A percentile compares a stretch with the other conserved stretches of the same genome.
These are phyloP conservation scores for Tyrannus savana DNA, from an alignment of 2,113 vertebrate species.

Conservation along the genomic window DNA sequence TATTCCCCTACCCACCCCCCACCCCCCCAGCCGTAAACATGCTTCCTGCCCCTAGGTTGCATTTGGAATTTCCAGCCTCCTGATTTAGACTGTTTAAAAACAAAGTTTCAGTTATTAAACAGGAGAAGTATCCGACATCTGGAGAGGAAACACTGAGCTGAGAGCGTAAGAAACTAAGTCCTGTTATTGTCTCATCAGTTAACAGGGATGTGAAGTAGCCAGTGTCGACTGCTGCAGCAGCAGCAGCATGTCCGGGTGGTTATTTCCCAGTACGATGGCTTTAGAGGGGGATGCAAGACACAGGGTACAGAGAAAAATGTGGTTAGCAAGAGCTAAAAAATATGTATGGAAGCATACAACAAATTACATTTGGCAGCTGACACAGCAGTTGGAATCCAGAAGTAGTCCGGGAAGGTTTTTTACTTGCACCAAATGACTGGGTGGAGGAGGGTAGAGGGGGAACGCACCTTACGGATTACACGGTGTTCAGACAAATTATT, in stretches of 20 bases:
- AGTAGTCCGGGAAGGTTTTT: conserved; percentile 65
- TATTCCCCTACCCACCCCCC: no score
- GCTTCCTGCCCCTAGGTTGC: conserved; percentile 57
- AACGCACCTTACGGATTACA: conserved; percentile 53
- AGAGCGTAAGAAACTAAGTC: conserved; percentile 67
- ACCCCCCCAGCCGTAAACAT: not conserved
- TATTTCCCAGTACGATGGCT: conserved; percentile 62
- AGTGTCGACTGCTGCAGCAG: conserved; percentile 65
- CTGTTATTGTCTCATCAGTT: conserved; percentile 70
- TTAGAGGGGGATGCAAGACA: conserved; percentile 51
- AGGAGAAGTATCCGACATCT: conserved; percentile 55
- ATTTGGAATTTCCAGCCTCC: conserved; percentile 40
- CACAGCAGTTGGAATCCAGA: conserved; percentile 58
- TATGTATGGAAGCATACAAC: conserved; percentile 60
- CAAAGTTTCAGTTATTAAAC: conserved; percentile 74
- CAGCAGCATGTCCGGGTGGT: conserved; percentile 72
- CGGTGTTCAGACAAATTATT: conserved; percentile 37
- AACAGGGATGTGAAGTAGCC: conserved; percentile 69
- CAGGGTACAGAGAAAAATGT: conserved; percentile 31
- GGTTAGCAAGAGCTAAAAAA: conserved; percentile 45
- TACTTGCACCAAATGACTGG: conserved; percentile 52
- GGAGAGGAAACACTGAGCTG: conserved; percentile 54
- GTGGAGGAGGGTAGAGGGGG: conserved; percentile 41
- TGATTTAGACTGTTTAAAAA: conserved; percentile 17
- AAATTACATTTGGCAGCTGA: conserved; percentile 73